A percentile compares a stretch with the other conserved stretches of the same genome.
Conservation (phyloP, 2,797 vertebrate species). For the Microctenopoma stevenorrisi region DNA sequence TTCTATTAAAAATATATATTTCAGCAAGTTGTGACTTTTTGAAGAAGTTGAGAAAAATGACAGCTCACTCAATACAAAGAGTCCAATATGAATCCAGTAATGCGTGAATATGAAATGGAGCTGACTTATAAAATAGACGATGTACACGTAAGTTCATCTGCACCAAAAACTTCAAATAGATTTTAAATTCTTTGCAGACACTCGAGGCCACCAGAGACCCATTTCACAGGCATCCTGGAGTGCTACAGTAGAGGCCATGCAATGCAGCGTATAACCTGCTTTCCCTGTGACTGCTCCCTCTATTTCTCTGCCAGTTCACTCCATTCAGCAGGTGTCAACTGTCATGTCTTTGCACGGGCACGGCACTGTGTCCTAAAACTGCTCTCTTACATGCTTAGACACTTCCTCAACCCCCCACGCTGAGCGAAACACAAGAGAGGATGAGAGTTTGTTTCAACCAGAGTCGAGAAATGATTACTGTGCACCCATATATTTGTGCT, state of each 20-base stretch:
- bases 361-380: constrained; percentile 33
- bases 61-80: constrained; percentile 4
- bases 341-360: constrained; percentile 20
- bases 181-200: constrained; percentile 43
- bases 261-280: constrained; percentile 56
- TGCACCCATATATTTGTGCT: not conserved
- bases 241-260: constrained; percentile 44
- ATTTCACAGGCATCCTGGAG: constrained; percentile 44
- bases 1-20: constrained; percentile 9
- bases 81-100: constrained; percentile 19
- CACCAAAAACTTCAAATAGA: constrained; percentile 53
- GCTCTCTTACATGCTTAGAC: constrained; percentile 32
- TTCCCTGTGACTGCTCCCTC: constrained; percentile 48
- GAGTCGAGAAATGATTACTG: not conserved
- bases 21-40: constrained; percentile 6
- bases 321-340: constrained; percentile 44
- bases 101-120: constrained; percentile 24
- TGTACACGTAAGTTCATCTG: constrained; percentile 18
- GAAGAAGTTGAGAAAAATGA: constrained; percentile 5
- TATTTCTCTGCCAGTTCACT: constrained; percentile 38
- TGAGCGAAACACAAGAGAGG: not conserved
- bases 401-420: not conserved
- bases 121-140: constrained; percentile 21
- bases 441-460: not conserved
- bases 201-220: constrained; percentile 44